Percentiles rank a stretch among this genome's conserved stretches.
Conservation (phyloP, 2,797 vertebrate genomes). For the Lindbergichthys nudifrons region DNA sequence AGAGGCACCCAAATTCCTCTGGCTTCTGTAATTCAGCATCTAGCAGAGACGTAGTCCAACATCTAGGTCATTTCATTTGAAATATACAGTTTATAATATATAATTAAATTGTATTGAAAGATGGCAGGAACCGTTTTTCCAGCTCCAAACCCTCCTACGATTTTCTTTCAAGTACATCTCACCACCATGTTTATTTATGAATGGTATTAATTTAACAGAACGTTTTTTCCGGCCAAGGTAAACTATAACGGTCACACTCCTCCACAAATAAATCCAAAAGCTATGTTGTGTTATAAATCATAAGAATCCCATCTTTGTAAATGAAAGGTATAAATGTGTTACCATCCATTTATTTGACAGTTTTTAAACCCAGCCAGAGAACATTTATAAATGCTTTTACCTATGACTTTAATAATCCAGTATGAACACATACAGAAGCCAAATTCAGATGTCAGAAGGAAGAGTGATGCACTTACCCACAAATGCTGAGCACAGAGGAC, state of each 20-base stretch:
- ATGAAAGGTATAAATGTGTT: background rate
- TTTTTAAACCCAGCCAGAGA: background rate
- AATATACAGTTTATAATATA: background rate
- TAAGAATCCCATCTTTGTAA: background rate
- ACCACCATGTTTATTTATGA: conserved; percentile 33
- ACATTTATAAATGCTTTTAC: conserved; percentile 24
- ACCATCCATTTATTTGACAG: conserved; percentile 8
- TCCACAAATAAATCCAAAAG: conserved; percentile 8
- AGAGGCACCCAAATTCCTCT: background rate
- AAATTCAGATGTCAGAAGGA: conserved; percentile 23
- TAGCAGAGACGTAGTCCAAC: conserved; percentile 3
- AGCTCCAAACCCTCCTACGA: background rate
- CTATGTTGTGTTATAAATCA: background rate
- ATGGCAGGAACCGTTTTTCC: background rate
- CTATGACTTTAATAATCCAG: conserved; percentile 29
- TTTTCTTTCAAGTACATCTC: conserved; percentile 30
- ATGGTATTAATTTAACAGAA: conserved; percentile 13
- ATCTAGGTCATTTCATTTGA: background rate
- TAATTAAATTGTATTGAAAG: conserved; percentile 1
- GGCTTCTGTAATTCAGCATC: conserved; percentile 1
- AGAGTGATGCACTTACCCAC: conserved; percentile 7
- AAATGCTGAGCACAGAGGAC: conserved; percentile 28
- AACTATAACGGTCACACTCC: conserved; percentile 23
- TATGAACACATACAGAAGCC: conserved; percentile 25
- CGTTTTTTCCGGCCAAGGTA: background rate